These are phyloP conservation scores for Monodelphis domestica DNA, from an alignment of 2,797 vertebrate species.

Conservation along the genomic window DNA sequence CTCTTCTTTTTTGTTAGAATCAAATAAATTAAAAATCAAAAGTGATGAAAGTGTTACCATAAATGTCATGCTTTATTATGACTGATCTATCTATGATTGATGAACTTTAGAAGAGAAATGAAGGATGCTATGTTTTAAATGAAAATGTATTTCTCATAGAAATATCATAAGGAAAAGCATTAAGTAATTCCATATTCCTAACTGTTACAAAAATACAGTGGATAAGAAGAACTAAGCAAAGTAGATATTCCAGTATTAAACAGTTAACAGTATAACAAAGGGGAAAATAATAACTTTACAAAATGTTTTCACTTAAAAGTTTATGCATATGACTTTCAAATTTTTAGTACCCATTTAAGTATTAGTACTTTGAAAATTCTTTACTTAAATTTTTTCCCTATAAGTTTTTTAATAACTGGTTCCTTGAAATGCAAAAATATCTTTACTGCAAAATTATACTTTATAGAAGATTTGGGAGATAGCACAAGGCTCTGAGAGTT, in stretches of 20 bases:
- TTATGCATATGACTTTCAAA: neutral
- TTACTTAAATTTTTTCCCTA: too few relatives aligned
- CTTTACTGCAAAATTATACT: neutral
- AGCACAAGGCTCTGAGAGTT: neutral
- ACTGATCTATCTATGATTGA: neutral
- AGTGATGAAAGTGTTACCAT: neutral
- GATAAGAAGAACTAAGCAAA: neutral
- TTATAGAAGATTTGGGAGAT: neutral
- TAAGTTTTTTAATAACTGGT: neutral
- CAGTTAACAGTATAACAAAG: neutral
- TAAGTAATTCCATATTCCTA: neutral
- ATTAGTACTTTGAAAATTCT: neutral
- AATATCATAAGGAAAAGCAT: neutral
- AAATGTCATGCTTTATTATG: neutral
- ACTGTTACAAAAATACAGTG: neutral
- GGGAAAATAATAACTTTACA: neutral
- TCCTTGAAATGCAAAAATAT: neutral
- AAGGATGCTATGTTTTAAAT: neutral
- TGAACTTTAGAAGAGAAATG: neutral
- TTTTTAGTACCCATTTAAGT: neutral
- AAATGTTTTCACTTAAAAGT: too few relatives aligned
- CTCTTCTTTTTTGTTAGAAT: neutral
- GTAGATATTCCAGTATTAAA: neutral
- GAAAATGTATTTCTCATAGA: neutral
- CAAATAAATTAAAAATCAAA: neutral